Evolutionary conservation across 2,113 vertebrate species (phyloP).

Genomic region (Cettia cetti): DNA sequence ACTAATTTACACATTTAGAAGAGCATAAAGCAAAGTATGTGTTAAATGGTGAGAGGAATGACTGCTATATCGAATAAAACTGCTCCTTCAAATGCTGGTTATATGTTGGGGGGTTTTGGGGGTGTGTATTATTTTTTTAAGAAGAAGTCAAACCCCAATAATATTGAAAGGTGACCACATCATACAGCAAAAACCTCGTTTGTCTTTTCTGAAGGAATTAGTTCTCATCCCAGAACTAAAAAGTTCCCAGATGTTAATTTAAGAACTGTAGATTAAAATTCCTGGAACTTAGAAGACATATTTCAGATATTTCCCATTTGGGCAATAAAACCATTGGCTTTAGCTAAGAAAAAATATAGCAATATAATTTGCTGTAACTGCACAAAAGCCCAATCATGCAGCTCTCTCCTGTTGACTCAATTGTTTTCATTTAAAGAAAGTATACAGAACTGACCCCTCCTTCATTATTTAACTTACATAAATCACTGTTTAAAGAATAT

Average conservation of each 20-base stretch:
- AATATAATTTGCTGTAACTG: not conserved
- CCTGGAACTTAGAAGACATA: not conserved
- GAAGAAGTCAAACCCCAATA: not conserved
- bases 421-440: not conserved
- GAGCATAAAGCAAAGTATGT: not conserved
- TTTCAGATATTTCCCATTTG: not conserved
- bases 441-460: not conserved
- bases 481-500: not conserved
- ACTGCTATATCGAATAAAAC: not conserved
- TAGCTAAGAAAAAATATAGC: not conserved
- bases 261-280: not conserved
- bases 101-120: not conserved
- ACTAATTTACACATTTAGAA: not conserved
- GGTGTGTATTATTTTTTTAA: not conserved
- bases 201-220: not conserved
- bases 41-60: not conserved
- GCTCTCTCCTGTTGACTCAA: not conserved
- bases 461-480: not conserved
- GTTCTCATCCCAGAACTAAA: not conserved
- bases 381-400: not conserved
- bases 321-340: not conserved
- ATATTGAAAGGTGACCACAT: rapidly evolving
- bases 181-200: not conserved
- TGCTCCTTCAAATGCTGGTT: not conserved
- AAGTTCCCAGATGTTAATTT: not conserved